phyloP scores from a whole-genome alignment of 2,888 invertebrate species.

The Autographa pulchrina region DNA sequence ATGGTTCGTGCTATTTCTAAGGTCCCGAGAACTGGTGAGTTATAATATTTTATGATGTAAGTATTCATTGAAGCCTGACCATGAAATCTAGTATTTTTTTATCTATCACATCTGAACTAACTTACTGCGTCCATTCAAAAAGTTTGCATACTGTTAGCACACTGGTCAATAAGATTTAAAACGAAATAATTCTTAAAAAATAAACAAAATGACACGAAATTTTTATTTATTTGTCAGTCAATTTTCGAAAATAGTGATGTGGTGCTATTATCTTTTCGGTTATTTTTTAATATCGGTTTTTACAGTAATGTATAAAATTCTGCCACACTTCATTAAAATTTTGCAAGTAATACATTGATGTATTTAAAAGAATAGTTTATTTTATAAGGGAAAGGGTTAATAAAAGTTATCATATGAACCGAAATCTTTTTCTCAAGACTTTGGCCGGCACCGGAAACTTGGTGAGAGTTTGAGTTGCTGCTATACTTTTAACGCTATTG shows the following conservation, averaged over 20 bases:
- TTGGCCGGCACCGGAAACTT: slow-evolving; percentile 76
- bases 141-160: slow-evolving; percentile 35
- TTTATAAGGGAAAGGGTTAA: slow-evolving; percentile 52
- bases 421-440: slow-evolving; percentile 75
- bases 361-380: slow-evolving; percentile 3
- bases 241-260: slow-evolving; percentile 73
- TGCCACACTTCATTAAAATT: neutral
- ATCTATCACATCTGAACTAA: slow-evolving; percentile 17
- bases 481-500: slow-evolving; percentile 82
- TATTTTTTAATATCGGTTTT: slow-evolving; percentile 35
- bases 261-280: slow-evolving; percentile 17
- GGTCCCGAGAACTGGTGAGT: slow-evolving; percentile 72
- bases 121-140: slow-evolving; percentile 23
- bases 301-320: neutral
- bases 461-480: slow-evolving; percentile 80
- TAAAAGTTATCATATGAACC: slow-evolving; percentile 67
- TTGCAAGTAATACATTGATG: too few relatives aligned
- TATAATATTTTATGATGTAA: slow-evolving; percentile 49
- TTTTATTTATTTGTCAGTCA: slow-evolving; percentile 51
- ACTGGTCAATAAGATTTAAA: slow-evolving; percentile 45
- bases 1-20: slow-evolving; percentile 81
- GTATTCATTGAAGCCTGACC: slow-evolving; percentile 32
- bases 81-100: slow-evolving; percentile 47
- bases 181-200: slow-evolving; percentile 32
- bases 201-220: slow-evolving; percentile 32